A percentile compares a stretch with the other conserved stretches of the same genome.
These are phyloP conservation scores for Smutsia gigantea DNA, from an alignment of 2,797 vertebrate species.

Conservation along the genomic window DNA sequence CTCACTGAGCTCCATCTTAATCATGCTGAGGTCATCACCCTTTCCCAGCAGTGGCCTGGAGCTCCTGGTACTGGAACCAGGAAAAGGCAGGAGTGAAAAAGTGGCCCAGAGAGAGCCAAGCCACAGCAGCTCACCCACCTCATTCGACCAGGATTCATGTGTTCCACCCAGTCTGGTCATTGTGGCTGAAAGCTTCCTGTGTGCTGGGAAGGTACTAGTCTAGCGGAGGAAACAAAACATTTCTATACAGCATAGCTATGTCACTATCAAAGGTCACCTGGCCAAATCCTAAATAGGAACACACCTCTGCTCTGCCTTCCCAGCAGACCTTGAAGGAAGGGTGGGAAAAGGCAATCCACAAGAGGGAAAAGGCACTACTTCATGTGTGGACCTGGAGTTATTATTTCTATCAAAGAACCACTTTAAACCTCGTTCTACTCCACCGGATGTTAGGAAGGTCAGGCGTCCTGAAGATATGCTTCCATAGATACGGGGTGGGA, in stretches of 20 bases:
- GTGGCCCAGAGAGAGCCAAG: background rate
- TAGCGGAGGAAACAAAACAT: background rate
- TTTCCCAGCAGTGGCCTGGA: slow-evolving; percentile 50
- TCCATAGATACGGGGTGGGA: background rate
- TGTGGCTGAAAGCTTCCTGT: background rate
- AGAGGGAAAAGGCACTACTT: background rate
- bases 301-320: background rate
- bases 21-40: slow-evolving; percentile 34
- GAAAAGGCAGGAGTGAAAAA: background rate
- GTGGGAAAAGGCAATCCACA: background rate
- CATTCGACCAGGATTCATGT: background rate
- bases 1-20: slow-evolving; percentile 60
- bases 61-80: slow-evolving; percentile 31
- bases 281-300: background rate
- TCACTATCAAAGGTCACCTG: background rate
- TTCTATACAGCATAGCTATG: background rate
- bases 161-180: background rate
- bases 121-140: background rate
- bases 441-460: background rate
- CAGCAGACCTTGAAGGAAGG: background rate
- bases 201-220: background rate
- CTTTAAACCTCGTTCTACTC: background rate
- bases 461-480: background rate
- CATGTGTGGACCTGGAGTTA: background rate
- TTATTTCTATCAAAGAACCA: background rate